phyloP scores from a whole-genome alignment of 2,797 vertebrate species.

The Erethizon dorsatum region DNA sequence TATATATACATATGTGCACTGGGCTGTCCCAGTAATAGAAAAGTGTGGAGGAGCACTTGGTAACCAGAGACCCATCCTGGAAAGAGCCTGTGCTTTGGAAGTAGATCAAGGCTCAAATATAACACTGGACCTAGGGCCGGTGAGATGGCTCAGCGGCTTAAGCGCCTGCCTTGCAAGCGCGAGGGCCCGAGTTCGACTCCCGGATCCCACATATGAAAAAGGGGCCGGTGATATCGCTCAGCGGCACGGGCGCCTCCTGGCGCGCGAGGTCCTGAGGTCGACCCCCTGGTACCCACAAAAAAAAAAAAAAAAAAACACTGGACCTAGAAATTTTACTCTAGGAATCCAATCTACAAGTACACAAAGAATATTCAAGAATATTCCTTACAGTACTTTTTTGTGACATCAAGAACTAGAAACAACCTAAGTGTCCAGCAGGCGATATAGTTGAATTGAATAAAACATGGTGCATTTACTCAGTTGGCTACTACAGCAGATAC shows the following conservation, averaged over 20 bases:
- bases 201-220: too few species aligned
- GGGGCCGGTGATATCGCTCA: too few species aligned
- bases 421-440: neutral
- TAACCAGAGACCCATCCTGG: neutral
- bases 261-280: too few species aligned
- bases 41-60: neutral
- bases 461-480: neutral
- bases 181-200: too few species aligned
- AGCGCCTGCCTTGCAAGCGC: too few species aligned
- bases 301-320: too few species aligned
- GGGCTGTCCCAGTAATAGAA: neutral
- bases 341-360: neutral
- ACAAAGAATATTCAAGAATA: neutral
- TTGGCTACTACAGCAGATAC: neutral
- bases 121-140: neutral
- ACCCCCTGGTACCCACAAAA: too few species aligned
- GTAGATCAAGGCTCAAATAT: neutral
- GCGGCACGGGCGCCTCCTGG: too few species aligned
- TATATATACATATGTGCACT: neutral
- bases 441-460: neutral
- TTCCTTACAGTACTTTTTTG: neutral
- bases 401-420: neutral
- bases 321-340: constrained; percentile 37
- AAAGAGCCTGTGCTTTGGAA: neutral
- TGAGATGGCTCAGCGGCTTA: too few species aligned